Conservation (phyloP, 2,888 invertebrate genomes). For the Napeogenes inachia region DNA sequence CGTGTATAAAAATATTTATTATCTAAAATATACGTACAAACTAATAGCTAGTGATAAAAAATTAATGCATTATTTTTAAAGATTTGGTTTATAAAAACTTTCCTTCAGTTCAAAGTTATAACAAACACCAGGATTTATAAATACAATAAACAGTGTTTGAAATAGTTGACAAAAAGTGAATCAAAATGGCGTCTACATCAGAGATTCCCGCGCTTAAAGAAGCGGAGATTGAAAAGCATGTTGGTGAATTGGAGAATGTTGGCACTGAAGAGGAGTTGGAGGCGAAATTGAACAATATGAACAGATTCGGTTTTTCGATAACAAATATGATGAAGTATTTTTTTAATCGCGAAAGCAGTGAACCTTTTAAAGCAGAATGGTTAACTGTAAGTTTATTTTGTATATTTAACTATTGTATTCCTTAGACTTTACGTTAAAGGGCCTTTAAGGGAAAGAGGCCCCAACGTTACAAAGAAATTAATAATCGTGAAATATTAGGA, state of each 20-base stretch:
- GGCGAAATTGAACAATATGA: slow-evolving; percentile 40
- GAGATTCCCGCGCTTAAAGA: slow-evolving; percentile 33
- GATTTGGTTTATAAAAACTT: no score
- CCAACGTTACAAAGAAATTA: no score
- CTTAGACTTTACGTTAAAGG: no score
- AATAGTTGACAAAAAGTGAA: slow-evolving; percentile 10
- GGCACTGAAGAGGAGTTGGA: slow-evolving; percentile 54
- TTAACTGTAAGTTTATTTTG: slow-evolving; percentile 51
- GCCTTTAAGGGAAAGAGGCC: no score
- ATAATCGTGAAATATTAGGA: no score
- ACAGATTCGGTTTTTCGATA: slow-evolving; percentile 49
- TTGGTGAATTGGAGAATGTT: slow-evolving; percentile 46
- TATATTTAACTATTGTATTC: slow-evolving; percentile 5
- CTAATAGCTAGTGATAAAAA: no score
- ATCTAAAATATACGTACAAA: no score
- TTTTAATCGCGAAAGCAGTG: slow-evolving; percentile 49
- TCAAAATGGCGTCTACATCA: slow-evolving; percentile 48
- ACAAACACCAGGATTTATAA: no score
- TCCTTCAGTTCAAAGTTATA: no score
- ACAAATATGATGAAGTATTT: slow-evolving; percentile 59
- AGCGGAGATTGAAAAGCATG: slow-evolving; percentile 48
- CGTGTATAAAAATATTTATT: no score
- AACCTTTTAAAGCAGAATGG: slow-evolving; percentile 61
- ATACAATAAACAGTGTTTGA: no score
- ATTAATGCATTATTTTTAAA: no score